Evolutionary conservation across 2,797 vertebrate genomes (phyloP).

Genomic region (Epinephelus malabaricus): DNA sequence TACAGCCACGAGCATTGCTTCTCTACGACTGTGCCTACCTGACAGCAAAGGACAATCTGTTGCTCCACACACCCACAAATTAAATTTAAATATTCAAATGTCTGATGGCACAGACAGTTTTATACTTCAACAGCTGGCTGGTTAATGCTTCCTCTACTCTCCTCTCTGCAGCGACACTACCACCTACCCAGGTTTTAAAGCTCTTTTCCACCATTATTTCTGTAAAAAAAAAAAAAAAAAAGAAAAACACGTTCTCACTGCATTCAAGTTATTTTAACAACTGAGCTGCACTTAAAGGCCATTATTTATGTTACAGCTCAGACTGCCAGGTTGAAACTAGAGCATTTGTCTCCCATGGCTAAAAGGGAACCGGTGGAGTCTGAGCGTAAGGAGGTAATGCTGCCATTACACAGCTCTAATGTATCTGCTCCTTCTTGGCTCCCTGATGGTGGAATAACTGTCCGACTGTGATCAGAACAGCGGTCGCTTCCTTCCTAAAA

Average conservation of each 20-base stretch:
- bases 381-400: conserved; percentile 17
- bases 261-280: conserved; percentile 63
- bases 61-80: conserved; percentile 1
- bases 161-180: conserved; percentile 7
- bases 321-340: conserved; percentile 47
- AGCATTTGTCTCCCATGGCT: conserved; percentile 34
- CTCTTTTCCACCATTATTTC: conserved; percentile 27
- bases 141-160: conserved; percentile 11
- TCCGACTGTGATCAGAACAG: conserved; percentile 31
- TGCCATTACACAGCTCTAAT: conserved; percentile 27
- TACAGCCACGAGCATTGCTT: not conserved
- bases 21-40: conserved; percentile 2
- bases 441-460: conserved; percentile 18
- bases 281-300: conserved; percentile 58
- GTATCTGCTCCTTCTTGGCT: conserved; percentile 18
- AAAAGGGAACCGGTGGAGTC: not conserved
- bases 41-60: conserved; percentile 13
- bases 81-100: conserved; percentile 3
- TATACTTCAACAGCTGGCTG: conserved; percentile 15
- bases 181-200: conserved; percentile 25
- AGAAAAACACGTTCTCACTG: conserved; percentile 23
- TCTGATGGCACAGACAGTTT: not conserved
- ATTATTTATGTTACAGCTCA: conserved; percentile 61
- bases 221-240: not conserved
- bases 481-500: conserved; percentile 9